These are phyloP conservation scores for Temnothorax curvispinosus DNA, from an alignment of 1,140 invertebrate species.

Conservation along the genomic window DNA sequence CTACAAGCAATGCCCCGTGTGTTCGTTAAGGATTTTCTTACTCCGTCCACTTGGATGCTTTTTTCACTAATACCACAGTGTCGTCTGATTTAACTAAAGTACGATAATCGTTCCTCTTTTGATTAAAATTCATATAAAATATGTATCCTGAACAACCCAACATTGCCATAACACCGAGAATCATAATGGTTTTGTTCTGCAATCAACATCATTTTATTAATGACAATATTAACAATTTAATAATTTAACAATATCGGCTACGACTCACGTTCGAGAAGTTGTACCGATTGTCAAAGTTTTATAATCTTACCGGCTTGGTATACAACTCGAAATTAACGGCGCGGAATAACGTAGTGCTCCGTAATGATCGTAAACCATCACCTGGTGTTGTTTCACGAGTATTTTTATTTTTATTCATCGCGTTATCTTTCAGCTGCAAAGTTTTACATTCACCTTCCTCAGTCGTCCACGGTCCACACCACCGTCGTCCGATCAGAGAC, in stretches of 20 bases:
- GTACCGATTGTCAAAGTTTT: neutral
- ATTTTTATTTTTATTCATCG: constrained; percentile 75
- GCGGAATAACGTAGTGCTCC: constrained; percentile 90
- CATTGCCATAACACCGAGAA: constrained; percentile 89
- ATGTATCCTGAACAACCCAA: constrained; percentile 89
- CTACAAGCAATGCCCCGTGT: neutral
- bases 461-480: too few species aligned
- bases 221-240: neutral
- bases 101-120: constrained; percentile 92
- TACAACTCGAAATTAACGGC: constrained; percentile 94
- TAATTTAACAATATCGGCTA: too few species aligned
- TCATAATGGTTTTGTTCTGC: constrained; percentile 93
- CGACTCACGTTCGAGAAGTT: neutral
- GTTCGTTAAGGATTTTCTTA: constrained; percentile 44
- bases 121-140: constrained; percentile 92
- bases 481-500: too few species aligned
- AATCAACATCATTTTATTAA: constrained; percentile 73
- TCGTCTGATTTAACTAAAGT: constrained; percentile 91
- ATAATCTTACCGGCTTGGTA: constrained; percentile 89
- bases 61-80: constrained; percentile 90
- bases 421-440: neutral
- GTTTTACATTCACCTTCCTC: neutral
- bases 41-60: constrained; percentile 91
- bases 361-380: constrained; percentile 91
- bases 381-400: constrained; percentile 86